Percentiles rank a stretch among this genome's conserved stretches.
Conservation (phyloP, 1,140 invertebrate species). For the Drosophila pallidifrons region DNA sequence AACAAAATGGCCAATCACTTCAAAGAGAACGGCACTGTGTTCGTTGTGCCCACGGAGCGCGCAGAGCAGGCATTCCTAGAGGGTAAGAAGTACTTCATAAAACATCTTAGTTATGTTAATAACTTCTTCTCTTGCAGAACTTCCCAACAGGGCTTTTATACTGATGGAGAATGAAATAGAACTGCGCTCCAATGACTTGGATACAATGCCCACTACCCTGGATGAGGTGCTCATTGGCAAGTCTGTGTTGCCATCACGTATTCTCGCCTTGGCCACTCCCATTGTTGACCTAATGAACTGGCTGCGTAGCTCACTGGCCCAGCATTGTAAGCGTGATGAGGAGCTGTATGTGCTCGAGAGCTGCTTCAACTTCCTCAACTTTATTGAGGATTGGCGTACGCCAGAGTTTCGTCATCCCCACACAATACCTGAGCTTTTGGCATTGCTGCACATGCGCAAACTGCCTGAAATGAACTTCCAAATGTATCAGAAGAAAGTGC, state of each 20-base stretch:
- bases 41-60: slow-evolving; percentile 73
- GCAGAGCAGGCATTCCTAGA: slow-evolving; percentile 68
- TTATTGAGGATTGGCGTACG: slow-evolving; percentile 79
- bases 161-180: slow-evolving; percentile 81
- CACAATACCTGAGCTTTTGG: slow-evolving; percentile 59
- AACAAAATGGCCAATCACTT: slow-evolving; percentile 77
- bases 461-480: slow-evolving; percentile 75
- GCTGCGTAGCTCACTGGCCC: slow-evolving; percentile 70
- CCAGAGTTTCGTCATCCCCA: slow-evolving; percentile 57
- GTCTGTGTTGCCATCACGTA: slow-evolving; percentile 68
- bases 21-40: slow-evolving; percentile 77
- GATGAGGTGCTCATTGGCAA: slow-evolving; percentile 72
- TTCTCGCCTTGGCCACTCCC: slow-evolving; percentile 67
- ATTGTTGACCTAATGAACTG: slow-evolving; percentile 74
- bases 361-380: slow-evolving; percentile 76
- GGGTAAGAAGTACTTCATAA: slow-evolving; percentile 45
- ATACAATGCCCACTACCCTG: slow-evolving; percentile 44
- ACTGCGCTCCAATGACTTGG: slow-evolving; percentile 61
- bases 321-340: slow-evolving; percentile 75
- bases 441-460: slow-evolving; percentile 70
- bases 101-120: not conserved
- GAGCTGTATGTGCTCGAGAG: slow-evolving; percentile 70
- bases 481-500: slow-evolving; percentile 77
- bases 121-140: slow-evolving; percentile 35
- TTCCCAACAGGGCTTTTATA: slow-evolving; percentile 72